Conservation (phyloP, 2,113 vertebrate genomes). For the Megaceryle maxima region DNA sequence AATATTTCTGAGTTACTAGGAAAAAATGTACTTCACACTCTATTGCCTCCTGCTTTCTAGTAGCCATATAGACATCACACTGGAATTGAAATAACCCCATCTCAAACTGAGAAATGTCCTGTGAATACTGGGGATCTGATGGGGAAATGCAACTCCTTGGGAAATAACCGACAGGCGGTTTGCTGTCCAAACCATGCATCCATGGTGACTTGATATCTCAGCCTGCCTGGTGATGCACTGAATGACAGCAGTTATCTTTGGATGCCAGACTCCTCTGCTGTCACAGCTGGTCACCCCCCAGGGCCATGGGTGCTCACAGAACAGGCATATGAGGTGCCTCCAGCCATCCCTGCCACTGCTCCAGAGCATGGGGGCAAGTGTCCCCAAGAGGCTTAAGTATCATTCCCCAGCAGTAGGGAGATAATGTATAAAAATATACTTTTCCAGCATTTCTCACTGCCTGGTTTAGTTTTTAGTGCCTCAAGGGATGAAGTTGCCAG, state of each 20-base stretch:
- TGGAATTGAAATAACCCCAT: not conserved
- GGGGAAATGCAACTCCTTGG: not conserved
- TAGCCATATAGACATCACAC: not conserved
- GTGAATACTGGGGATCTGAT: not conserved
- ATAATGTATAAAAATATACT: not conserved
- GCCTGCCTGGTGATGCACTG: not conserved
- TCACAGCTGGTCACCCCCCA: accelerated
- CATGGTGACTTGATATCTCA: not conserved
- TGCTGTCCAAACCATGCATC: not conserved
- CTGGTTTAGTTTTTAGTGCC: not conserved
- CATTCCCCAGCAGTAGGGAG: not conserved
- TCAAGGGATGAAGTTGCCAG: not conserved
- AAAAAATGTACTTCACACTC: not conserved
- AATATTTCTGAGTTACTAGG: not conserved
- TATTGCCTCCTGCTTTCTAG: not conserved
- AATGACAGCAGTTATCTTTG: not conserved
- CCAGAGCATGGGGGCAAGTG: accelerated
- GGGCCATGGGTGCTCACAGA: not conserved
- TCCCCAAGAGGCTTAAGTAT: not conserved
- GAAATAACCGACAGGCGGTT: not conserved
- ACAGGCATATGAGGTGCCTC: accelerated
- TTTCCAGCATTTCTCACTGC: not conserved
- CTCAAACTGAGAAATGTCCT: not conserved
- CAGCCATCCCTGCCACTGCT: not conserved
- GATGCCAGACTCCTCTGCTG: not conserved